Percentiles rank a stretch among this genome's conserved stretches.
Evolutionary conservation across 2,797 vertebrate species (phyloP).

Genomic region (Gymnodraco acuticeps): DNA sequence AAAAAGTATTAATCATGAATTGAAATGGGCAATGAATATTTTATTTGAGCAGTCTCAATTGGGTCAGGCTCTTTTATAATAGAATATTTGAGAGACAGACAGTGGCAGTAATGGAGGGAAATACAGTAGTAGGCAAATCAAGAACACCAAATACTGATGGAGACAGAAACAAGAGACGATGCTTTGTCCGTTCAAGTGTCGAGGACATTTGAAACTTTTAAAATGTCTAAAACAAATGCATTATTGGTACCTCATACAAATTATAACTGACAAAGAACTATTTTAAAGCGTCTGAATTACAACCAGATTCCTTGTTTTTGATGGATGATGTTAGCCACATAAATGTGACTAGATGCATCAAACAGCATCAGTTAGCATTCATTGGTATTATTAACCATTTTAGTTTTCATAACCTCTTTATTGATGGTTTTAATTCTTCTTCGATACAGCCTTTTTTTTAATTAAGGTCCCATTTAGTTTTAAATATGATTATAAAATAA

Average conservation of each 20-base stretch:
- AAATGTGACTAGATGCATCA: too few relatives aligned
- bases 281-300: background rate
- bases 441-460: too few relatives aligned
- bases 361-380: background rate
- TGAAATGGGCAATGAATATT: slow-evolving; percentile 63
- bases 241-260: background rate
- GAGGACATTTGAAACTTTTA: slow-evolving; percentile 14
- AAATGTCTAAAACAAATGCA: slow-evolving; percentile 21
- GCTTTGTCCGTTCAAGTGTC: slow-evolving; percentile 7
- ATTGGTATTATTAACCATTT: background rate
- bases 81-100: slow-evolving; percentile 38
- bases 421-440: too few relatives aligned
- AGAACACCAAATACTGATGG: background rate
- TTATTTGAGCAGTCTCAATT: slow-evolving; percentile 65
- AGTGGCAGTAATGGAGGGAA: slow-evolving; percentile 54
- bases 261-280: background rate
- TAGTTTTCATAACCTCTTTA: too few relatives aligned
- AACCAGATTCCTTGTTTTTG: background rate
- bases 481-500: too few relatives aligned
- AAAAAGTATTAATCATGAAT: slow-evolving; percentile 58
- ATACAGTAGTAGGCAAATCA: background rate
- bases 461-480: too few relatives aligned
- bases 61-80: slow-evolving; percentile 58
- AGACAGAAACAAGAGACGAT: slow-evolving; percentile 9
- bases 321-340: background rate